Evolutionary conservation across 2,797 vertebrate genomes (phyloP).

Genomic region (Neopelma chrysocephalum): DNA sequence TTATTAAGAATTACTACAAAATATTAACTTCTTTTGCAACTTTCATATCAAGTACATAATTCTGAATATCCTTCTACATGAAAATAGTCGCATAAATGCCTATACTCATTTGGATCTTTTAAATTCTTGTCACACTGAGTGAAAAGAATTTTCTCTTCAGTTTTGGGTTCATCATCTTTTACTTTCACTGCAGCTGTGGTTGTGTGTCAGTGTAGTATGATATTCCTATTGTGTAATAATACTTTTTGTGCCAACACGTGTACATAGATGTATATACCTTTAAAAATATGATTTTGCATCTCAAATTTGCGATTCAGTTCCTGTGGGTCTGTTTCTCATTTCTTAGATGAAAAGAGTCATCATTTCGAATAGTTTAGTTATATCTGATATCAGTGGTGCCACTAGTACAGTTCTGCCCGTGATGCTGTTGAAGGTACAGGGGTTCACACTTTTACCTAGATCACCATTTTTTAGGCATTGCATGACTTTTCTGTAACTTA

Average conservation of each 20-base stretch:
- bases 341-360: conserved; percentile 6
- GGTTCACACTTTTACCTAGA: not conserved
- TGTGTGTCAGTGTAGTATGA: not conserved
- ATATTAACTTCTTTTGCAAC: not conserved
- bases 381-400: not conserved
- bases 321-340: not conserved
- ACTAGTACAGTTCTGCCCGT: not conserved
- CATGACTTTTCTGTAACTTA: not conserved
- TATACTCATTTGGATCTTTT: not conserved
- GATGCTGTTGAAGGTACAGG: not conserved
- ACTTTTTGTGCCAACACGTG: not conserved
- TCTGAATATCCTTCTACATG: not conserved
- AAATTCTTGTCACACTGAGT: not conserved
- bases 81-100: not conserved
- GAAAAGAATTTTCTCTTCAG: not conserved
- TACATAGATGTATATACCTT: not conserved
- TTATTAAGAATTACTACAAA: not conserved
- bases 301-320: not conserved
- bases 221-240: not conserved
- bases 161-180: not conserved
- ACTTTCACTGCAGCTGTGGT: not conserved
- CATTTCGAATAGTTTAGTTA: not conserved
- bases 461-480: not conserved
- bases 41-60: not conserved
- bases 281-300: not conserved